Base-by-base conservation (phyloP, 2,797 vertebrate species). In the Smutsia temminckii region DNA sequence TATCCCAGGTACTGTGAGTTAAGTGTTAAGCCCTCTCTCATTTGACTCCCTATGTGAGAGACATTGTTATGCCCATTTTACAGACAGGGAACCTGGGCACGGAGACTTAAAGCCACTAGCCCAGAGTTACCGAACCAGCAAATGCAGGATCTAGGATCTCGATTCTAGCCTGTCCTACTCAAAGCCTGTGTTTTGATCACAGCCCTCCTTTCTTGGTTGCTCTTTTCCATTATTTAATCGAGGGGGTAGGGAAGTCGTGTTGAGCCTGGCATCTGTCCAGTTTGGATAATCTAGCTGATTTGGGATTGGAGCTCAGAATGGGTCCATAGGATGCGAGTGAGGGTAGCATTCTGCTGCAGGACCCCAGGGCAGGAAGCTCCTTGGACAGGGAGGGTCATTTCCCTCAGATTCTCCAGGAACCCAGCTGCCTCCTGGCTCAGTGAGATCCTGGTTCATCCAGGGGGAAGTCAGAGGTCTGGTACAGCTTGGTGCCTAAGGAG, bases 51-150 rank as follows among this genome's bases (percentile, higher is more conserved):
- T 23, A 4, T 68, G 64, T 61, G 64, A 29, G 40, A 66, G 64
- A 74, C 18, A n/a, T 51, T 16, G 11, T 37, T 27, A 72, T 1
- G 14, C 34, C 89, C 51, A 20, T 49, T 91, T 91, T 66, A 86
- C 59, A 93, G 72, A 57, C 64, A 72, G 42, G 51, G 46, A 18
- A 20, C 59, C 57, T 29, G 86, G 86, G 75, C 69, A 12, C 0
- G 27, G 57, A 94, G 63, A 81, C 75, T 42, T 46, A 91, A 75
- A 94, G 51, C n/a, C 71, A 72, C 63, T 83, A 63, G 74, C 37
- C 68, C 91, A 51, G 34, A 72, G 18, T 87, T 37, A 66, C 32
- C 49, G 72, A 32, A 29, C 14, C 64, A 77, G 84, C 69, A 64
- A 89, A 63, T 32, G 37, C 51, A 66, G 74, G 79, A 75, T 29